Base-by-base conservation (phyloP, 2,113 vertebrate genomes). In the Propithecus coquereli region DNA sequence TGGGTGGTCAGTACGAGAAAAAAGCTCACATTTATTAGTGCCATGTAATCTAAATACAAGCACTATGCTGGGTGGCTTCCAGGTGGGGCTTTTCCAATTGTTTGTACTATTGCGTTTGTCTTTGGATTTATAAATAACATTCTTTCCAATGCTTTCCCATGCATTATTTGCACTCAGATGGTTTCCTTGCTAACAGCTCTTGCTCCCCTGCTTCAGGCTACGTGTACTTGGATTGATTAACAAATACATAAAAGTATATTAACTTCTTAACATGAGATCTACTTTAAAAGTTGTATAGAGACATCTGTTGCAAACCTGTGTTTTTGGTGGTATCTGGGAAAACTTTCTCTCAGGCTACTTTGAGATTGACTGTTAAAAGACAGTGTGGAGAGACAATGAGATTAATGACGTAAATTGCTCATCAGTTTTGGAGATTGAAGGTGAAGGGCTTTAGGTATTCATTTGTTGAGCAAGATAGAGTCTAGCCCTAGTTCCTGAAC, bases 281-380 rank as follows among this genome's bases (percentile, higher is more conserved):
- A 1, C 71, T 87, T 63, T 95, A 37, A 91, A 93, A 61, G 80
- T 95, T 95, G 45, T 30, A 30, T 2, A 10, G 89, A 95, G 79
- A 79, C 86, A 81, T 89, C 79, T 95, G 89, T 61, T 94, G 20
- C 79, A 91, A 93, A 77, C 65, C 61, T 82, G 77, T 83, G 27
- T 54, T 96, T 96, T 80, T 20, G n/a, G 50, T 74, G 30, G 79
- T 94, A 59, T 95, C 59, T 45, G 82, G 83, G 83, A 83, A 82
- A 89, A 79, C 93, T 96, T 94, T 77, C 90, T 97, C 68, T 93
- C 45, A 40, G 91, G 63, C 89, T 71, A 43, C 68, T 88, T 83
- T 79, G 66, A 79, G 96, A 92, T 23, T 14, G 65, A 90, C 40
- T 81, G 37, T 90, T n/a, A 79, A 76, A 37, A 74, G 57, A 43